phyloP scores from a whole-genome alignment of 53 echinoderm and acorn worm genomes.

The Echinometra lucunter region DNA sequence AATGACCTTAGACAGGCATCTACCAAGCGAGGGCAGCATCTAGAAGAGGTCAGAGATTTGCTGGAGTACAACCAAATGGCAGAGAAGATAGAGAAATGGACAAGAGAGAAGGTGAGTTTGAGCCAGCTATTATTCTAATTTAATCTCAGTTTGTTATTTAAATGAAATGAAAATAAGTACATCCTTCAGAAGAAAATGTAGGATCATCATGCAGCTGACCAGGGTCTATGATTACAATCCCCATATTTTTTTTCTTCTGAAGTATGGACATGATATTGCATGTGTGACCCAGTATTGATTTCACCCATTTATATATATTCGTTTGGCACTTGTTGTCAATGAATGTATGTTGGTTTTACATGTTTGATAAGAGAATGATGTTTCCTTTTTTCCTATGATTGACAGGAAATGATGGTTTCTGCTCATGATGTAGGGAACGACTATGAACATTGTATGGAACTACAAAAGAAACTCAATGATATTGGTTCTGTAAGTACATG shows the following conservation, averaged over 20 bases:
- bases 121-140: neutral
- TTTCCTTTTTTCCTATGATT: neutral
- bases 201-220: no score
- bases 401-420: conserved; percentile 66
- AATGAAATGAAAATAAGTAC: neutral
- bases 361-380: neutral
- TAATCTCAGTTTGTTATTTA: neutral
- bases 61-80: conserved; percentile 89
- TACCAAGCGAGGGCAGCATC: conserved; percentile 79
- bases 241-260: no score
- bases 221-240: no score
- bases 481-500: conserved; percentile 83
- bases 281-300: no score
- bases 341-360: no score
- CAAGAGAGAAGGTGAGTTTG: conserved; percentile 81
- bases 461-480: conserved; percentile 92
- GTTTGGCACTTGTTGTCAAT: no score
- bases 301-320: no score
- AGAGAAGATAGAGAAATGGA: conserved; percentile 92
- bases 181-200: no score
- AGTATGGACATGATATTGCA: no score
- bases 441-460: conserved; percentile 94
- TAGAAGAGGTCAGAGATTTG: conserved; percentile 89
- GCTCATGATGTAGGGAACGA: conserved; percentile 89
- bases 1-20: conserved; percentile 81